These are phyloP conservation scores for Drosophila aldrichi DNA, from an alignment of 2,888 invertebrate species.

Conservation along the genomic window DNA sequence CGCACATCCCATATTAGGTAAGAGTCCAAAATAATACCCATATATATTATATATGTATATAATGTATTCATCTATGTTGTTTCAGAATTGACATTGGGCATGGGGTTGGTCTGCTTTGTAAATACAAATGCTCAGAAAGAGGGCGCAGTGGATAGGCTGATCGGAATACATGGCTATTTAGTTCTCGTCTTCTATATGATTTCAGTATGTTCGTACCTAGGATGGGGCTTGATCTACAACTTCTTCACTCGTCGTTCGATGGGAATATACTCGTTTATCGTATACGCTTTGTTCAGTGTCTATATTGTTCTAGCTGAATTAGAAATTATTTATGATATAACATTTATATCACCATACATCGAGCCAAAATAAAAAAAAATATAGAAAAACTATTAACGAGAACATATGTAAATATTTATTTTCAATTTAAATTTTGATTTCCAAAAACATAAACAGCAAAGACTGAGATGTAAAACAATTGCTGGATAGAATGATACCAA, in stretches of 20 bases:
- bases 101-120: constrained; percentile 23
- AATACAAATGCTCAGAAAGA: constrained; percentile 4
- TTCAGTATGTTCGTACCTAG: not conserved
- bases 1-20: constrained; percentile 46
- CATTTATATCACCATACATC: not conserved
- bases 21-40: not conserved
- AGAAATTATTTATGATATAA: not conserved
- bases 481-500: no score
- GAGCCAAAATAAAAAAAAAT: not conserved
- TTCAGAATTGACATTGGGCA: constrained; percentile 42
- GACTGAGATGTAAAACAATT: no score
- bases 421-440: no score
- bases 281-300: constrained; percentile 27
- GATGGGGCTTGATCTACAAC: constrained; percentile 40
- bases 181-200: constrained; percentile 31
- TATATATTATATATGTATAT: not conserved
- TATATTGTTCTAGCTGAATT: constrained; percentile 27
- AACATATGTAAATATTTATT: no score
- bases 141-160: constrained; percentile 29
- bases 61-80: no score
- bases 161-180: constrained; percentile 41
- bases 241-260: constrained; percentile 51
- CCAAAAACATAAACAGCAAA: no score
- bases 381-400: no score
- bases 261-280: constrained; percentile 25